A percentile compares a stretch with the other conserved stretches of the same genome.
Conservation (phyloP, 2,888 invertebrate genomes). For the Lasioglossum calceatum region DNA sequence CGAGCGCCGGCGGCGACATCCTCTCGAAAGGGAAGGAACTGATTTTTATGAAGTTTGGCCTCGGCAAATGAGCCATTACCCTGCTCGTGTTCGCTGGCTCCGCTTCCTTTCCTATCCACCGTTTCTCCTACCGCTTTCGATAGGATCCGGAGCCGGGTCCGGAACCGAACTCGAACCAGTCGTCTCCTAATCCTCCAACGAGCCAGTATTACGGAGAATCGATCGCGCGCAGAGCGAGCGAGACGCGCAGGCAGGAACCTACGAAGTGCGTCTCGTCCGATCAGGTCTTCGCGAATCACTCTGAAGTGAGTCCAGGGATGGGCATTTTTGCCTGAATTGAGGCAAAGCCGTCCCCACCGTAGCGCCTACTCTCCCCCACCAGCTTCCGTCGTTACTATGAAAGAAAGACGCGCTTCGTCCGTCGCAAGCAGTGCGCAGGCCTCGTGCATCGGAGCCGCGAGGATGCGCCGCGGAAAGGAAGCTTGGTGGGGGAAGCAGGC, state of each 20-base stretch:
- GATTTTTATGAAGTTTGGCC: constrained; percentile 97
- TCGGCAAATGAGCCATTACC: constrained; percentile 86
- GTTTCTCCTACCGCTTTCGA: constrained; percentile 19
- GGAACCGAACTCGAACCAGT: background rate
- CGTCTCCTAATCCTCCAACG: constrained; percentile 1
- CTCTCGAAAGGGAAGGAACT: constrained; percentile 97
- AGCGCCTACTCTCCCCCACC: no score
- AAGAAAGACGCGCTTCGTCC: no score
- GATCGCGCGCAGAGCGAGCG: constrained; percentile 33
- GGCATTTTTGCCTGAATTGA: no score
- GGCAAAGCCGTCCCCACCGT: no score
- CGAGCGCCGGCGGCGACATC: constrained; percentile 94
- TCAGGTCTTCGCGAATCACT: constrained; percentile 45
- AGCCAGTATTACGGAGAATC: constrained; percentile 58
- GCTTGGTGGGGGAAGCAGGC: no score
- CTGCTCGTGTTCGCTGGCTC: constrained; percentile 44
- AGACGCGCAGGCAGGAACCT: constrained; percentile 42
- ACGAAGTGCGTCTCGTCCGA: constrained; percentile 44
- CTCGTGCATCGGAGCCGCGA: no score
- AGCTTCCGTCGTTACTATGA: no score
- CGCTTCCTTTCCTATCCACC: constrained; percentile 42
- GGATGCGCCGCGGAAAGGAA: no score
- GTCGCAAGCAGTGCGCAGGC: no score
- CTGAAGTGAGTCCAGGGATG: constrained; percentile 4
- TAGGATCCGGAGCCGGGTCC: constrained; percentile 5